phyloP scores from a whole-genome alignment of 2,888 invertebrate species.

The Panopea generosa region DNA sequence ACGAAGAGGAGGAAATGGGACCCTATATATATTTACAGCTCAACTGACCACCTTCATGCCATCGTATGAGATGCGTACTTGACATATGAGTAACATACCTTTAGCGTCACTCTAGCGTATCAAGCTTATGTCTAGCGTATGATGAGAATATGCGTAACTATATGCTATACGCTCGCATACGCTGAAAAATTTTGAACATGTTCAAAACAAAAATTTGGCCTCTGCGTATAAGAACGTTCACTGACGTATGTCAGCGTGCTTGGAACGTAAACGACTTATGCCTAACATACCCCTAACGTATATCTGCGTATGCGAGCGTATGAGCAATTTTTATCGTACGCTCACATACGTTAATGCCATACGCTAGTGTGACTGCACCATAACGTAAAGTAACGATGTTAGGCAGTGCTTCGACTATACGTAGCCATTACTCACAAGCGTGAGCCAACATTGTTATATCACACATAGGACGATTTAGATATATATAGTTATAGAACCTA shows the following conservation, averaged over 20 bases:
- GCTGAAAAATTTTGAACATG: too few species aligned
- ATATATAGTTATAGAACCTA: too few species aligned
- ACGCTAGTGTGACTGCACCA: not conserved
- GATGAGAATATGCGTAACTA: too few species aligned
- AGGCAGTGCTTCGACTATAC: too few species aligned
- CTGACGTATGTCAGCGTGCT: too few species aligned
- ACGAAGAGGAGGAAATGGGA: conserved; percentile 16
- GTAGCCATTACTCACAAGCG: too few species aligned
- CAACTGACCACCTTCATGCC: too few species aligned
- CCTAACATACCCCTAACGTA: too few species aligned
- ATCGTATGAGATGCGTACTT: not conserved
- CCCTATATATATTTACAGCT: conserved; percentile 6
- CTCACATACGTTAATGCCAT: not conserved
- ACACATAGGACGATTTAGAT: too few species aligned
- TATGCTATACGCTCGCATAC: too few species aligned
- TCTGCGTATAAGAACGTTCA: not conserved
- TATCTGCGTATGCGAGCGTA: not conserved
- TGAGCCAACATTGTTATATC: too few species aligned
- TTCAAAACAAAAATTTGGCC: not conserved
- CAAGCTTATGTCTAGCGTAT: not conserved
- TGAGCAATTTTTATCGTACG: not conserved
- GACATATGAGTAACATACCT: not conserved
- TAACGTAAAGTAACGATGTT: not conserved
- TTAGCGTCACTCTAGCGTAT: not conserved
- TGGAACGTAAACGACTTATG: too few species aligned